phyloP scores from a whole-genome alignment of 1,140 invertebrate genomes.

The Micrasema minimum region DNA sequence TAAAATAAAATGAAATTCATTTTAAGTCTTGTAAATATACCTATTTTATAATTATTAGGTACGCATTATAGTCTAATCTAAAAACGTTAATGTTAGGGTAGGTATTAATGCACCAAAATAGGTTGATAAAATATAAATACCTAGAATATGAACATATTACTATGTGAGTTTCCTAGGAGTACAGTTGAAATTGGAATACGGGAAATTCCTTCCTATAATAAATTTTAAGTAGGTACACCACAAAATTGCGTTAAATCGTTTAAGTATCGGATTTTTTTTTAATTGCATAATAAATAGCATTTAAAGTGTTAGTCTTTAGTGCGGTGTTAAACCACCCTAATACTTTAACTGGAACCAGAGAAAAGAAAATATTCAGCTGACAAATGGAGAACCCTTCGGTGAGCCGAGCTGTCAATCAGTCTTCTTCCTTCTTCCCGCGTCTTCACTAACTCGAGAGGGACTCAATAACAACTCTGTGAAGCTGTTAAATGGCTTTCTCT shows the following conservation, averaged over 20 bases:
- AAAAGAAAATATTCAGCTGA: slow-evolving; percentile 39
- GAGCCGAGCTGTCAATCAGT: slow-evolving; percentile 43
- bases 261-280: slow-evolving; percentile 6
- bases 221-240: not conserved
- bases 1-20: too few species aligned
- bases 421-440: not conserved
- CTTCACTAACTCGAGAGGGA: slow-evolving; percentile 1
- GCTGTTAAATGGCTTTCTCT: slow-evolving; percentile 28
- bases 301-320: slow-evolving; percentile 38
- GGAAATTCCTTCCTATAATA: not conserved
- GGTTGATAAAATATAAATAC: not conserved
- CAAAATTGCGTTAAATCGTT: not conserved
- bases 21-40: too few species aligned
- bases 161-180: not conserved
- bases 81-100: not conserved
- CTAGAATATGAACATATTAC: not conserved
- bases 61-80: too few species aligned
- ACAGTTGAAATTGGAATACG: too few species aligned
- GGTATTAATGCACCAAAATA: not conserved
- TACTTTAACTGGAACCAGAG: not conserved
- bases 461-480: too few species aligned
- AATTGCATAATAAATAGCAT: slow-evolving; percentile 20
- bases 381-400: slow-evolving; percentile 45
- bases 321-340: slow-evolving; percentile 43
- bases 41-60: too few species aligned